Evolutionary conservation across 2,888 invertebrate species (phyloP).

Genomic region (Drosophila tripunctata): DNA sequence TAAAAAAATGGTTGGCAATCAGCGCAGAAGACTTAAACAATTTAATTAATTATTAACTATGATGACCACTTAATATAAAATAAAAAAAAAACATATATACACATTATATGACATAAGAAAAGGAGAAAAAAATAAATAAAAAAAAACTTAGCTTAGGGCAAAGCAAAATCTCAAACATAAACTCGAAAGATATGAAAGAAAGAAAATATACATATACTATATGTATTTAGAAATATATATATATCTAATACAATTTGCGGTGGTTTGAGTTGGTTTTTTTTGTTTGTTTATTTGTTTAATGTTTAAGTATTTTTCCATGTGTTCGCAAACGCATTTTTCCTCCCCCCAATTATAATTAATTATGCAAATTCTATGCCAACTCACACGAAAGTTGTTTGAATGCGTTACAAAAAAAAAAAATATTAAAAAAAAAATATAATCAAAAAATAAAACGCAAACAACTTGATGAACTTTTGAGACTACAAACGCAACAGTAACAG

Average conservation of each 20-base stretch:
- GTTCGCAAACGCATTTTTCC: slow-evolving; percentile 26
- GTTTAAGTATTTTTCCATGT: slow-evolving; percentile 36
- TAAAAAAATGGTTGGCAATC: slow-evolving; percentile 73
- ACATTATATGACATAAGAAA: slow-evolving; percentile 13
- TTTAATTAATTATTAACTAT: slow-evolving; percentile 67
- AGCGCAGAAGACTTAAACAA: slow-evolving; percentile 79
- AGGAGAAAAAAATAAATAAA: slow-evolving; percentile 7
- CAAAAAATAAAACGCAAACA: slow-evolving; percentile 34
- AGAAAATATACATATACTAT: not conserved
- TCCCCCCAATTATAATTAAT: not conserved
- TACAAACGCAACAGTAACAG: slow-evolving; percentile 79
- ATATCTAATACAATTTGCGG: no score
- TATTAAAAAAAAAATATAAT: no score
- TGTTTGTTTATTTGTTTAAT: slow-evolving; percentile 3
- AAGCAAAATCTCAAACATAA: slow-evolving; percentile 44
- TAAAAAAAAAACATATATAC: slow-evolving; percentile 1
- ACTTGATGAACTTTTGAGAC: slow-evolving; percentile 71
- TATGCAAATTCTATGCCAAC: slow-evolving; percentile 7
- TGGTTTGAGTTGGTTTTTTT: slow-evolving; percentile 15
- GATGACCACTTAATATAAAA: slow-evolving; percentile 39
- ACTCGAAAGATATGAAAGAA: slow-evolving; percentile 21
- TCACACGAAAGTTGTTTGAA: slow-evolving; percentile 35
- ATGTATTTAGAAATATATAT: slow-evolving; percentile 11
- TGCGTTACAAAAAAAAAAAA: slow-evolving; percentile 1
- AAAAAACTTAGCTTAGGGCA: slow-evolving; percentile 24